Evolutionary conservation across 1,140 invertebrate genomes (phyloP).

Genomic region (Homalodisca vitripennis): DNA sequence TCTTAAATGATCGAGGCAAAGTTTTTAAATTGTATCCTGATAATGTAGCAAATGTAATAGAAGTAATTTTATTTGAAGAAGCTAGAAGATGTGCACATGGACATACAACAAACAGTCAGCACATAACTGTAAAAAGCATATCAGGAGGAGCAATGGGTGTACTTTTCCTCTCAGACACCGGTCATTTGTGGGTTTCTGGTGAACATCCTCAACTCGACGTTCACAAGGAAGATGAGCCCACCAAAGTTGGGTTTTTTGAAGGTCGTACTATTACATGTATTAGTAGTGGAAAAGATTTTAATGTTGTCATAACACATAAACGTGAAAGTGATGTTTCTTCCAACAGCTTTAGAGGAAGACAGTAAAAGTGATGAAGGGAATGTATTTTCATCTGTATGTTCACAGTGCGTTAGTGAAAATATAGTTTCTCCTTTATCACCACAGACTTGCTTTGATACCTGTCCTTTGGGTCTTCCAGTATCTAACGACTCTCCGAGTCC

Average conservation of each 20-base stretch:
- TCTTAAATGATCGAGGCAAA: slow-evolving; percentile 59
- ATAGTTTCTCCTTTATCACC: slow-evolving; percentile 51
- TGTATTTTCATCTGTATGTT: slow-evolving; percentile 63
- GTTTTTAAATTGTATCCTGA: slow-evolving; percentile 57
- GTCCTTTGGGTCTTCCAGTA: slow-evolving; percentile 50
- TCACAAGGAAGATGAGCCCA: slow-evolving; percentile 56
- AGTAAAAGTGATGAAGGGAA: slow-evolving; percentile 56
- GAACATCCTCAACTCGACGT: slow-evolving; percentile 68
- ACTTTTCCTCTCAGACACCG: slow-evolving; percentile 64
- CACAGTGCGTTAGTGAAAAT: slow-evolving; percentile 48
- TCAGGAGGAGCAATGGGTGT: slow-evolving; percentile 47
- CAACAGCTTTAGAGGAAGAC: slow-evolving; percentile 57
- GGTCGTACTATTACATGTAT: slow-evolving; percentile 62
- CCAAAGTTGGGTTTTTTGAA: slow-evolving; percentile 66
- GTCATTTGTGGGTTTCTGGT: slow-evolving; percentile 73
- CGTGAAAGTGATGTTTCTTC: slow-evolving; percentile 47
- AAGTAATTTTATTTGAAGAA: slow-evolving; percentile 63
- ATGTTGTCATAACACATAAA: slow-evolving; percentile 63
- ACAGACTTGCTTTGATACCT: slow-evolving; percentile 51
- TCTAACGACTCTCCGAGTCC: slow-evolving; percentile 55
- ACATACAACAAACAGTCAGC: slow-evolving; percentile 58
- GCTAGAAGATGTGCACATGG: slow-evolving; percentile 62
- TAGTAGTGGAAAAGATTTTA: slow-evolving; percentile 62
- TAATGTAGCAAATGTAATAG: slow-evolving; percentile 55
- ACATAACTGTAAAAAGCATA: slow-evolving; percentile 57